phyloP scores from a whole-genome alignment of 2,113 vertebrate species.

The Heterocephalus glaber region DNA sequence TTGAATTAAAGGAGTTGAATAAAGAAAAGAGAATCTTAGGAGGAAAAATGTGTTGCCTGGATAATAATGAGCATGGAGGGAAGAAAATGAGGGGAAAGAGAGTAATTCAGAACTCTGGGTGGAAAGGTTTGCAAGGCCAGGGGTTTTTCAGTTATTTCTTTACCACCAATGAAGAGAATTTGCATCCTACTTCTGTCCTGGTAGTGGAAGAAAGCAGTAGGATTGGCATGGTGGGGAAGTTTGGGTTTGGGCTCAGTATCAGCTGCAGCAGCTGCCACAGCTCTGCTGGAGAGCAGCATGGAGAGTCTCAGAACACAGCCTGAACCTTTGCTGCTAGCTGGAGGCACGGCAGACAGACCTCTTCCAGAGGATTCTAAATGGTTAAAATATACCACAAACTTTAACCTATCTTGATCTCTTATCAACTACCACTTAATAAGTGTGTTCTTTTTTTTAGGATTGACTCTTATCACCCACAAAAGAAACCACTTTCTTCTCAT shows the following conservation, averaged over 20 bases:
- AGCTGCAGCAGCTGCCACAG: accelerated
- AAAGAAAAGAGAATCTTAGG: neutral
- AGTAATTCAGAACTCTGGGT: neutral
- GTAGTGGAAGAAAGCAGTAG: neutral
- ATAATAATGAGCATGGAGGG: neutral
- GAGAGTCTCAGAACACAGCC: neutral
- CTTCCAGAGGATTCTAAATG: neutral
- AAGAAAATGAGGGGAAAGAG: neutral
- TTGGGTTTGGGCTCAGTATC: neutral
- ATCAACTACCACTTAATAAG: neutral
- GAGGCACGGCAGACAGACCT: neutral
- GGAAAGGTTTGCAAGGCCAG: neutral
- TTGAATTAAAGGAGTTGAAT: neutral
- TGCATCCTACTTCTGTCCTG: neutral
- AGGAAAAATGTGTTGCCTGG: neutral
- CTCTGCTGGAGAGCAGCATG: neutral
- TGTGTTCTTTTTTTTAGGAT: neutral
- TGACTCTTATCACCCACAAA: neutral
- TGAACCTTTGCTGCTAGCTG: neutral
- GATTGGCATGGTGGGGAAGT: accelerated
- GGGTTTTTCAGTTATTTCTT: neutral
- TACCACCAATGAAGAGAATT: neutral
- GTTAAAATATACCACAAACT: neutral
- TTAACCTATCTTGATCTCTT: neutral
- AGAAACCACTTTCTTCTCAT: neutral